phyloP scores from a whole-genome alignment of 2,888 invertebrate genomes.

The Hetaerina titia region DNA sequence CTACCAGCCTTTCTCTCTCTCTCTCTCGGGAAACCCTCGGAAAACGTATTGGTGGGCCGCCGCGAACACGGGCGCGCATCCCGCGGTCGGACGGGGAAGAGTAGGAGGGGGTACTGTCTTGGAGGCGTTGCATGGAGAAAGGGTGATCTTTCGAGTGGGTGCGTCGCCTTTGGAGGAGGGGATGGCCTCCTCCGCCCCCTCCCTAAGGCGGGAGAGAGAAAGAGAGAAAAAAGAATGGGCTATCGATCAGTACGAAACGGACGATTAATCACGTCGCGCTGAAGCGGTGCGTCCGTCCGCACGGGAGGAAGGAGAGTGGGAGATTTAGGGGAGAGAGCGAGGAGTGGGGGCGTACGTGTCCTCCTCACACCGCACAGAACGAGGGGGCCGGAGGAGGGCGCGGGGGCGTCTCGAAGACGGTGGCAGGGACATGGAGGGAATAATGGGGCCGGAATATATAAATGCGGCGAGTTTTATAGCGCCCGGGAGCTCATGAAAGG shows the following conservation, averaged over 20 bases:
- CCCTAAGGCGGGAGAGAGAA: background rate
- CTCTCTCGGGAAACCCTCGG: background rate
- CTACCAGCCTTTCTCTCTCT: background rate
- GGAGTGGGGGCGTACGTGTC: background rate
- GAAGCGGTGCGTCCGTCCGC: background rate
- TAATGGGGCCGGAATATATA: conserved; percentile 22
- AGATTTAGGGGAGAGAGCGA: background rate
- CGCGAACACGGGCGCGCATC: background rate
- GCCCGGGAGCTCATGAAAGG: background rate
- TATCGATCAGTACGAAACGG: conserved; percentile 36
- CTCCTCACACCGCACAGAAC: too few species aligned
- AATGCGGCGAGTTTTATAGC: background rate
- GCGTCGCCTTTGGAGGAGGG: background rate
- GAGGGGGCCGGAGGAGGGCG: background rate
- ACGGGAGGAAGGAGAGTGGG: background rate
- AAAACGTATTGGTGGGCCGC: background rate
- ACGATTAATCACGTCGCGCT: conserved; percentile 55
- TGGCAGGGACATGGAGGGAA: background rate
- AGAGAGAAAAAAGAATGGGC: conserved; percentile 30
- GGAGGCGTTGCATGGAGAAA: background rate
- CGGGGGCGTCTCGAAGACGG: background rate
- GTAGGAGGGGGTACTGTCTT: background rate
- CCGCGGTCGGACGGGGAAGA: background rate
- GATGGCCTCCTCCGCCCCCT: background rate
- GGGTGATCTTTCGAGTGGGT: background rate